These are phyloP conservation scores for Petaurus breviceps DNA, from an alignment of 2,113 vertebrate genomes.

Conservation along the genomic window DNA sequence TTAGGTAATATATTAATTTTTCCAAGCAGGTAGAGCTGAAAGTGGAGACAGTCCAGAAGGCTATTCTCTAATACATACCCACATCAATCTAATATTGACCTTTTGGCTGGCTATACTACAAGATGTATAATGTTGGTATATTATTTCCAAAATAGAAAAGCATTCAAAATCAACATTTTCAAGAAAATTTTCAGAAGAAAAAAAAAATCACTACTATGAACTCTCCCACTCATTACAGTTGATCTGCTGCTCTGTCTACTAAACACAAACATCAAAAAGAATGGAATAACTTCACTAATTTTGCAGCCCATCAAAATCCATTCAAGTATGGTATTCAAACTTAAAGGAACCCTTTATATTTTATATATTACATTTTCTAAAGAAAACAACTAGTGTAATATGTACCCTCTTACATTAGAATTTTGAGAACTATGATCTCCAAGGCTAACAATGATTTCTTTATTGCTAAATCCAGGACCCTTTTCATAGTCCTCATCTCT, in stretches of 20 bases:
- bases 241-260: neutral
- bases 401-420: neutral
- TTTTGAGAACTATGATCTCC: neutral
- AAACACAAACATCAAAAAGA: neutral
- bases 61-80: neutral
- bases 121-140: neutral
- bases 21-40: neutral
- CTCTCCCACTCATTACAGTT: neutral
- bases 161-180: neutral
- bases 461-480: neutral
- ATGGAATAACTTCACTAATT: neutral
- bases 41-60: neutral
- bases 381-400: neutral
- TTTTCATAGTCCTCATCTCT: neutral
- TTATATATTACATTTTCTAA: neutral
- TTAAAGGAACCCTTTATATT: neutral
- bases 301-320: neutral
- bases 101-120: neutral
- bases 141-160: neutral
- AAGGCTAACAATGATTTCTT: neutral
- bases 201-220: neutral
- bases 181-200: neutral
- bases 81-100: neutral
- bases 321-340: neutral
- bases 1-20: neutral